A percentile compares a stretch with the other conserved stretches of the same genome.
phyloP scores from a whole-genome alignment of 2,113 vertebrate species.

The Pao palembangensis region DNA sequence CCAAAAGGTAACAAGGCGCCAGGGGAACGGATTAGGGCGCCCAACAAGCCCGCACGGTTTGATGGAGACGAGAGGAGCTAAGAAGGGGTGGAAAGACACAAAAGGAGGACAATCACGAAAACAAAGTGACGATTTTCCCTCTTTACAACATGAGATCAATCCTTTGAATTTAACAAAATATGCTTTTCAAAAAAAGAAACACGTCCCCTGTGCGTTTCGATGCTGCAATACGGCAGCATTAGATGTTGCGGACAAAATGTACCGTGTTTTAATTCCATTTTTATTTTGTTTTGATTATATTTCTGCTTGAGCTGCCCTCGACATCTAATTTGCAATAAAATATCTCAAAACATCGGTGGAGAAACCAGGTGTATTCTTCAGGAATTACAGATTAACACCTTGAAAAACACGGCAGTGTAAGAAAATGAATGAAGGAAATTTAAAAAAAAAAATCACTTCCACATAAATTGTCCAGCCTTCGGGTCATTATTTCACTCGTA shows the following conservation, averaged over 20 bases:
- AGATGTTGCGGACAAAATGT: constrained; percentile 13
- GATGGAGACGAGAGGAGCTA: constrained; percentile 18
- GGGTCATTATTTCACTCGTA: constrained; percentile 12
- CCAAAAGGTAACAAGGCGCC: constrained; percentile 93
- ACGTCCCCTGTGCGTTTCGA: constrained; percentile 21
- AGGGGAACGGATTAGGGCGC: constrained; percentile 87
- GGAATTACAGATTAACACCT: neutral
- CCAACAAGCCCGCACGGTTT: constrained; percentile 59
- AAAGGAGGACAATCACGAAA: constrained; percentile 72
- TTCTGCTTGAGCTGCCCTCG: constrained; percentile 47
- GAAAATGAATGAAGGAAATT: neutral
- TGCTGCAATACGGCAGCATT: constrained; percentile 18
- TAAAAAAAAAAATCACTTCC: neutral
- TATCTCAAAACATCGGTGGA: constrained; percentile 51
- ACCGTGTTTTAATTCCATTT: constrained; percentile 8
- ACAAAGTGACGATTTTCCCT: constrained; percentile 14
- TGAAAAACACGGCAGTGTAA: neutral
- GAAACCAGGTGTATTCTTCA: constrained; percentile 21
- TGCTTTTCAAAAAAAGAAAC: constrained; percentile 7
- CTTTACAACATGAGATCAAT: too few relatives aligned
- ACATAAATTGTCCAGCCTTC: neutral
- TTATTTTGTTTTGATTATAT: constrained; percentile 3
- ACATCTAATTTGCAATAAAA: constrained; percentile 75
- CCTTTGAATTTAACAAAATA: neutral
- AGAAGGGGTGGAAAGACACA: constrained; percentile 39